Evolutionary conservation across 2,888 invertebrate genomes (phyloP).

Genomic region (Pristionchus japonicus): DNA sequence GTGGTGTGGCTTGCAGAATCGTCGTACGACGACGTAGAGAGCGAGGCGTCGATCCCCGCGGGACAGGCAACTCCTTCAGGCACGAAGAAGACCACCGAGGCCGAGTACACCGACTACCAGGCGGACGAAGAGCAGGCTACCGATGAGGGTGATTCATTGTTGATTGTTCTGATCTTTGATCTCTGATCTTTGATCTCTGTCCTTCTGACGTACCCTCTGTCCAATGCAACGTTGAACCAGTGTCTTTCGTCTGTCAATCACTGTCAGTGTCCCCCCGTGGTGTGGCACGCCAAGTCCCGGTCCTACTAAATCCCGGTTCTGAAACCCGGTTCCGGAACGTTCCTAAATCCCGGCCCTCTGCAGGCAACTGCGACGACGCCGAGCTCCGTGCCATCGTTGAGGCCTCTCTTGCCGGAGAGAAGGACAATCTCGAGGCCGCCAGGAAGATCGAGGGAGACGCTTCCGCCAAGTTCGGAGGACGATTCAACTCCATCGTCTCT

Average conservation of each 20-base stretch:
- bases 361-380: slow-evolving; percentile 70
- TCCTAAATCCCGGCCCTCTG: background rate
- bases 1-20: slow-evolving; percentile 51
- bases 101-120: slow-evolving; percentile 48
- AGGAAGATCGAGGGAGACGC: slow-evolving; percentile 70
- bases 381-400: slow-evolving; percentile 66
- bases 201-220: too few relatives aligned
- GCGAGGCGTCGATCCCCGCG: slow-evolving; percentile 53
- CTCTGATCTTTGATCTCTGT: background rate
- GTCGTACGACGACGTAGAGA: slow-evolving; percentile 67
- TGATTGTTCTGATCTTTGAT: background rate
- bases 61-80: slow-evolving; percentile 44
- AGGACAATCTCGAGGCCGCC: slow-evolving; percentile 74
- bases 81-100: slow-evolving; percentile 51
- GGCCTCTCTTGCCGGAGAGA: slow-evolving; percentile 49
- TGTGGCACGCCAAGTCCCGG: background rate
- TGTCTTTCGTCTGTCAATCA: background rate
- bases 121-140: slow-evolving; percentile 54
- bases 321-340: background rate
- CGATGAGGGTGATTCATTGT: slow-evolving; percentile 66
- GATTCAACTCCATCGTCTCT: slow-evolving; percentile 74
- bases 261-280: background rate
- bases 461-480: slow-evolving; percentile 72
- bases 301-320: background rate
- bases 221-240: background rate